phyloP scores from a whole-genome alignment of 2,113 vertebrate genomes.

The Podilymbus podiceps region DNA sequence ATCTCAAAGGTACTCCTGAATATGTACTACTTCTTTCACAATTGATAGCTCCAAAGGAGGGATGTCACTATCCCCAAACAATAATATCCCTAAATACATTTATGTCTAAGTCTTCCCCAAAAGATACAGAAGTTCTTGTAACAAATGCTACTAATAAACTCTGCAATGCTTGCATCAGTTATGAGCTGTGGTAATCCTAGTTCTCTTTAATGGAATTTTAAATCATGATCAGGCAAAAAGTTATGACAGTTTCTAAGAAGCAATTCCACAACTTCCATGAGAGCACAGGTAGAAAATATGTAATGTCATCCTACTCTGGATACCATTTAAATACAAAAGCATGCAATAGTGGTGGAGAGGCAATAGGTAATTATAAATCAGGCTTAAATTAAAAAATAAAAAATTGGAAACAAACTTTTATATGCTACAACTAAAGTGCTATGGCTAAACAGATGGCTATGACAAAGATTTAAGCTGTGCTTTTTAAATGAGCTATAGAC shows the following conservation, averaged over 20 bases:
- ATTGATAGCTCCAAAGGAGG: not conserved
- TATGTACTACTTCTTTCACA: not conserved
- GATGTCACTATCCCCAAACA: not conserved
- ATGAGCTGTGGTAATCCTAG: not conserved
- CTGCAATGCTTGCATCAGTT: not conserved
- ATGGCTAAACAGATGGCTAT: not conserved
- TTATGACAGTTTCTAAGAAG: not conserved
- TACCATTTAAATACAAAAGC: not conserved
- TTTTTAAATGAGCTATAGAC: not conserved
- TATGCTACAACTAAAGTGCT: not conserved
- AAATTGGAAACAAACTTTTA: not conserved
- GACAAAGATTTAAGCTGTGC: not conserved
- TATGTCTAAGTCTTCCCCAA: not conserved
- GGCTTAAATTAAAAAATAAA: not conserved
- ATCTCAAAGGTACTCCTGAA: not conserved
- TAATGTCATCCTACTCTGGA: not conserved
- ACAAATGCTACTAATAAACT: not conserved
- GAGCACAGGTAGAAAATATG: not conserved
- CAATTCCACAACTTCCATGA: not conserved
- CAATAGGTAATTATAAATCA: not conserved
- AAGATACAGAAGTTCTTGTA: not conserved
- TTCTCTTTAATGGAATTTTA: not conserved
- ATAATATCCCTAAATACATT: not conserved
- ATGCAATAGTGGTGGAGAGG: not conserved
- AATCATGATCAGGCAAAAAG: not conserved